Percentiles rank a stretch among this genome's conserved stretches.
phyloP scores from a whole-genome alignment of 2,797 vertebrate species.

The Epinephelus malabaricus region DNA sequence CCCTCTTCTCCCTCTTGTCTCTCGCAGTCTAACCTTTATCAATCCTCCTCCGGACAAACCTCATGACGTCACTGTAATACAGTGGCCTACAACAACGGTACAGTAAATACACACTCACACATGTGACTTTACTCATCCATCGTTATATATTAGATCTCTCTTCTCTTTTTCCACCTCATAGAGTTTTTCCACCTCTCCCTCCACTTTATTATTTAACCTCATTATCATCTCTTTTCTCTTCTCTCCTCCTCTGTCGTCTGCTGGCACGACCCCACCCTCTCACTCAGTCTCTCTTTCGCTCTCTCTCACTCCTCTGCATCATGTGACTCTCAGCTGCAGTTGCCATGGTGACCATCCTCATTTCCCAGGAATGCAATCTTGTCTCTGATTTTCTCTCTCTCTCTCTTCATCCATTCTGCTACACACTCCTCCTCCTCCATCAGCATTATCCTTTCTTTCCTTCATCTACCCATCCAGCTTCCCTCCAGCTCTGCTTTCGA shows the following conservation, averaged over 20 bases:
- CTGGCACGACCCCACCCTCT: slow-evolving; percentile 62
- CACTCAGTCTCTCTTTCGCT: slow-evolving; percentile 34
- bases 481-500: background rate
- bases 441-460: slow-evolving; percentile 24
- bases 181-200: background rate
- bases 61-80: slow-evolving; percentile 17
- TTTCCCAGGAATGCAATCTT: slow-evolving; percentile 75
- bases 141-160: background rate
- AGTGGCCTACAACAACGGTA: background rate
- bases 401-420: slow-evolving; percentile 37
- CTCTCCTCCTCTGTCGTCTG: slow-evolving; percentile 56
- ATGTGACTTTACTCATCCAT: background rate
- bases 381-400: slow-evolving; percentile 45
- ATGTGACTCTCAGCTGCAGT: slow-evolving; percentile 87
- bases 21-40: slow-evolving; percentile 3
- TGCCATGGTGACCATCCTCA: slow-evolving; percentile 85
- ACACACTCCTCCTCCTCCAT: slow-evolving; percentile 47
- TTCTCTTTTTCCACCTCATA: background rate
- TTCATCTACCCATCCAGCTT: slow-evolving; percentile 17
- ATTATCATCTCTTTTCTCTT: slow-evolving; percentile 40
- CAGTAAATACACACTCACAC: background rate
- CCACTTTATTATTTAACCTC: slow-evolving; percentile 44
- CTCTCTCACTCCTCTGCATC: slow-evolving; percentile 79
- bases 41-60: background rate
- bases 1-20: background rate